Evolutionary conservation across 2,797 vertebrate species (phyloP).

Genomic region (Toxotes lorentzi): DNA sequence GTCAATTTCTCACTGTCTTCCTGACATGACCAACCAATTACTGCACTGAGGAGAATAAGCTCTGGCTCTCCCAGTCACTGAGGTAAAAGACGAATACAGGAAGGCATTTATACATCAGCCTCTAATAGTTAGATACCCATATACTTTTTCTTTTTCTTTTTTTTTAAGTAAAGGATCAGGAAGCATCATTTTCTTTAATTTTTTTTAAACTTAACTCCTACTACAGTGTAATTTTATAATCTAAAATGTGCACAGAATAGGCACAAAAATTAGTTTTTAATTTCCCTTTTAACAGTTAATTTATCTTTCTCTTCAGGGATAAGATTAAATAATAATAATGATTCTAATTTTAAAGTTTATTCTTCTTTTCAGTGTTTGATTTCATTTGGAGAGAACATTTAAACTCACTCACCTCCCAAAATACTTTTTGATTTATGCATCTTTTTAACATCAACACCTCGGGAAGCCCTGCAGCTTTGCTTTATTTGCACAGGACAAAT

Average conservation of each 20-base stretch:
- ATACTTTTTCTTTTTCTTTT: not conserved
- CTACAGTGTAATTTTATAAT: not conserved
- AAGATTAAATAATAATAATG: not conserved
- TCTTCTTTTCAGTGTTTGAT: not conserved
- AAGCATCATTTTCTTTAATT: not conserved
- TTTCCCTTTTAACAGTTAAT: not conserved
- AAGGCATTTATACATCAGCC: slow-evolving; percentile 42
- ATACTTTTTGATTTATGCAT: not conserved
- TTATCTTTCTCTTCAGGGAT: not conserved
- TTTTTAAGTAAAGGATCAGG: not conserved
- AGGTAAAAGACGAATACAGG: slow-evolving; percentile 43
- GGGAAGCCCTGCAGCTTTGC: not conserved
- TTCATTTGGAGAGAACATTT: not conserved
- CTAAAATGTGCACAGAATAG: not conserved
- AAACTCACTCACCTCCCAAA: not conserved
- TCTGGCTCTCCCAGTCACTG: slow-evolving; percentile 33
- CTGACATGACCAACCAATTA: slow-evolving; percentile 78
- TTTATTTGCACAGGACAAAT: not conserved
- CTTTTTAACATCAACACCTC: not conserved
- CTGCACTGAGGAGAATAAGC: slow-evolving; percentile 56
- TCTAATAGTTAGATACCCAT: slow-evolving; percentile 43
- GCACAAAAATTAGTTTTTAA: not conserved
- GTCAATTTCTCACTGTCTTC: slow-evolving; percentile 75
- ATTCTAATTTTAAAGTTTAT: not conserved
- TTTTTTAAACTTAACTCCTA: not conserved